Base-by-base conservation (phyloP, 2,888 invertebrate species). In the Philhelius pedissequus region DNA sequence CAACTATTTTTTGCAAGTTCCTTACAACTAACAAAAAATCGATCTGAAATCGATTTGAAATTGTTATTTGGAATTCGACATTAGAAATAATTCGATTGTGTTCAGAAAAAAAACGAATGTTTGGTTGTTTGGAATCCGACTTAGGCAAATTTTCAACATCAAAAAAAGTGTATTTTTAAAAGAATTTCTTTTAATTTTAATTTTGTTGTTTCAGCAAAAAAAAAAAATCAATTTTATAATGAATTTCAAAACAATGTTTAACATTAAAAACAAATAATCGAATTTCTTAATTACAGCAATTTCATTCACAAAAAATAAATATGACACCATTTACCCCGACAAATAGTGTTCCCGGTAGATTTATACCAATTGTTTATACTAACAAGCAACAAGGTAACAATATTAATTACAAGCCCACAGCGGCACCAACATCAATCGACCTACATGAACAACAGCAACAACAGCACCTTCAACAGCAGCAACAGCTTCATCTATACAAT, bases 311-410 rank as follows among this genome's bases (percentile, higher is more conserved):
- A 87, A 92, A 92, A 89, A 87, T 89, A 88, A 90, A 92, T 88
- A 92, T 91, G 88, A 93, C 92, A 54, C 93, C 93, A 86, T 93
- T 93, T 90, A 90, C 92, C 86, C 92, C 92, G 84, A 91, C 91
- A 86, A 93, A 93, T 88, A 93, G 93, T 73, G 87, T 93, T 82
- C 93, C 93, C 18, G 93, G 93, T 70, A 91, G 92, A 84, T 93
- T 93, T 89, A 89, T 92, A 83, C 93, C 93, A 52, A 93, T 93
- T 87, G 89, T 91, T 89, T 91, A 91, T 89, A 88, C 89, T 58
- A 87, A 84, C 43, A 75, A 86, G 1, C 40, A 62, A 54, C 79
- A 74, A 13, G 73, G 68, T 8, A 82, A 86, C 43, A 86, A 66
- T 52, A 35, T 74, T 20, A 84, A 86, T 75, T 80, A 81, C 69